These are phyloP conservation scores for Panthera tigris DNA, from an alignment of 2,113 vertebrate species.

Conservation along the genomic window DNA sequence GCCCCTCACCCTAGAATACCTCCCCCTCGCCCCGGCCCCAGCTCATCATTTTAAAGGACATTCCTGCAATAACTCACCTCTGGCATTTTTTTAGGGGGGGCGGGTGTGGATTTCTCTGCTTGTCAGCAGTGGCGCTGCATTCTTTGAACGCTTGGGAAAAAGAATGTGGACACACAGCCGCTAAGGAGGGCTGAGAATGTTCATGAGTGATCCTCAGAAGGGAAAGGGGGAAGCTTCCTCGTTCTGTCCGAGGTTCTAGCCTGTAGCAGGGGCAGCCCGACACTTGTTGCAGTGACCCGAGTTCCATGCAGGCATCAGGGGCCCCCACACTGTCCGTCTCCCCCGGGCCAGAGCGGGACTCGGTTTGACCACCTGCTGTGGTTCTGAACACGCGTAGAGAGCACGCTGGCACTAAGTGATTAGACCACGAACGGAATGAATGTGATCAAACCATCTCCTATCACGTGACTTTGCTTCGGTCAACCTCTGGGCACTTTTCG, in stretches of 20 bases:
- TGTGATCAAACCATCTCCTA: fast-evolving
- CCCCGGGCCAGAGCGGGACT: neutral
- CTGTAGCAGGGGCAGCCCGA: fast-evolving
- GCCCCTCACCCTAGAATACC: neutral
- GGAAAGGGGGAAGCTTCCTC: fast-evolving
- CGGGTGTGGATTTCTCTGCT: neutral
- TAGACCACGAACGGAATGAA: fast-evolving
- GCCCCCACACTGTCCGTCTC: fast-evolving
- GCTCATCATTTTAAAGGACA: neutral
- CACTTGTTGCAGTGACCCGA: neutral
- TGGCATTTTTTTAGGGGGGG: fast-evolving
- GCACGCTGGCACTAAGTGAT: fast-evolving
- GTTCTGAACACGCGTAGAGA: fast-evolving
- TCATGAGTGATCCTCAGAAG: neutral
- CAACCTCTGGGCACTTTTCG: neutral
- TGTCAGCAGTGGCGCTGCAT: neutral
- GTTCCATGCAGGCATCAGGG: fast-evolving
- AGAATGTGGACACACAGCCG: fast-evolving
- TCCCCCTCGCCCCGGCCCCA: neutral
- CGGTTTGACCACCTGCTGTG: fast-evolving
- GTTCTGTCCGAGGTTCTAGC: neutral
- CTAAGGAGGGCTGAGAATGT: too few species aligned
- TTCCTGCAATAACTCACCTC: neutral
- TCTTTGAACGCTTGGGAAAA: neutral
- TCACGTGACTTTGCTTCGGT: fast-evolving